These are phyloP conservation scores for Ispidina lecontei DNA, from an alignment of 2,797 vertebrate species.

Conservation along the genomic window DNA sequence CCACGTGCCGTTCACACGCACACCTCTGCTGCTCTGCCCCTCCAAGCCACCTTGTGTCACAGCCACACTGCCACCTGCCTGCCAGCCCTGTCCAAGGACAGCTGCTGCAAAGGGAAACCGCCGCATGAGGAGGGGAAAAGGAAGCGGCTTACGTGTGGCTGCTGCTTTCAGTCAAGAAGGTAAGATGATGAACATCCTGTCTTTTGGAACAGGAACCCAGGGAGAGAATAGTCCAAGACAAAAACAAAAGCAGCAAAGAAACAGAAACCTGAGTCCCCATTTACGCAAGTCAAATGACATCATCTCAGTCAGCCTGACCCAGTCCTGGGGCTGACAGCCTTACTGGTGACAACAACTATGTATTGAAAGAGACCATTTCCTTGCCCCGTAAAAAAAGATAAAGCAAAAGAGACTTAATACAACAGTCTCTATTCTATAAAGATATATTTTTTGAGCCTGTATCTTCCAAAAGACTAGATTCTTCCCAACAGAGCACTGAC, in stretches of 20 bases:
- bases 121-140: background rate
- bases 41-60: background rate
- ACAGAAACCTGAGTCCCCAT: background rate
- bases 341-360: background rate
- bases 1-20: accelerated
- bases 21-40: background rate
- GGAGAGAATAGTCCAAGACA: background rate
- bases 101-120: background rate
- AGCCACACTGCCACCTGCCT: background rate
- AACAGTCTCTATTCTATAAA: background rate
- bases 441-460: background rate
- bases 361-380: background rate
- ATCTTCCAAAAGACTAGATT: background rate
- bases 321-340: background rate
- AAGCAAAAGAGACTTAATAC: background rate
- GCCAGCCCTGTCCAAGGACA: background rate
- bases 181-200: slow-evolving; percentile 31
- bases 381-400: background rate
- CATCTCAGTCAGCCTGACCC: background rate
- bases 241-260: background rate
- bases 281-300: slow-evolving; percentile 12
- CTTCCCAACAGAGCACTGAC: background rate
- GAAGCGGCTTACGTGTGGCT: background rate
- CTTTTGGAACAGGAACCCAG: slow-evolving; percentile 28
- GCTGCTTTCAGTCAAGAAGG: background rate